phyloP scores from a whole-genome alignment of 2,797 vertebrate genomes.

The Alca torda region DNA sequence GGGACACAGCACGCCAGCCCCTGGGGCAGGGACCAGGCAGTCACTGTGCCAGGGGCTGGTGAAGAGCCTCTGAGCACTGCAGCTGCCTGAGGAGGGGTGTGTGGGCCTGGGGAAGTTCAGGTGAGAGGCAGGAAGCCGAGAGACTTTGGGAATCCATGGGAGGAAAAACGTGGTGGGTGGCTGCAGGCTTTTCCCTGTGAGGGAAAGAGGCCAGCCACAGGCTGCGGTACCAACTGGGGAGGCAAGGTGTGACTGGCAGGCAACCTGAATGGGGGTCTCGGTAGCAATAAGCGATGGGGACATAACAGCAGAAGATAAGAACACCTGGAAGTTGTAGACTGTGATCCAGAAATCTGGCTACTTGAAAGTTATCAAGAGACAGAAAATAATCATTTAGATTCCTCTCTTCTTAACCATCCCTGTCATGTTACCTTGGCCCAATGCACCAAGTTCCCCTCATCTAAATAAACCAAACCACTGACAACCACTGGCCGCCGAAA shows the following conservation, averaged over 20 bases:
- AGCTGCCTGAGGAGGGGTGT: rapidly evolving
- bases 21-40: too few species aligned
- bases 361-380: neutral
- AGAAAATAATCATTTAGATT: neutral
- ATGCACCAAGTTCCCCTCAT: neutral
- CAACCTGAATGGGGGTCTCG: neutral
- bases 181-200: neutral
- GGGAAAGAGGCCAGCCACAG: neutral
- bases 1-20: neutral
- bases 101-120: neutral
- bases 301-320: neutral
- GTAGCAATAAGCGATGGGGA: neutral
- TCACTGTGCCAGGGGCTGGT: neutral
- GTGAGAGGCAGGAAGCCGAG: neutral
- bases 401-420: neutral
- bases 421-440: neutral
- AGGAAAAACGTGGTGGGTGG: neutral
- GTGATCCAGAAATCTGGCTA: neutral
- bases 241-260: rapidly evolving
- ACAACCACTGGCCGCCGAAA: neutral
- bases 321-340: neutral
- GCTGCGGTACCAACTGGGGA: neutral
- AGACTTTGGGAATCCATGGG: neutral
- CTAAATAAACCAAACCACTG: neutral
- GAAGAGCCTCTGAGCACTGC: neutral